A percentile compares a stretch with the other conserved stretches of the same genome.
Conservation (phyloP, 2,888 invertebrate species). For the Falcaria lacertinaria region DNA sequence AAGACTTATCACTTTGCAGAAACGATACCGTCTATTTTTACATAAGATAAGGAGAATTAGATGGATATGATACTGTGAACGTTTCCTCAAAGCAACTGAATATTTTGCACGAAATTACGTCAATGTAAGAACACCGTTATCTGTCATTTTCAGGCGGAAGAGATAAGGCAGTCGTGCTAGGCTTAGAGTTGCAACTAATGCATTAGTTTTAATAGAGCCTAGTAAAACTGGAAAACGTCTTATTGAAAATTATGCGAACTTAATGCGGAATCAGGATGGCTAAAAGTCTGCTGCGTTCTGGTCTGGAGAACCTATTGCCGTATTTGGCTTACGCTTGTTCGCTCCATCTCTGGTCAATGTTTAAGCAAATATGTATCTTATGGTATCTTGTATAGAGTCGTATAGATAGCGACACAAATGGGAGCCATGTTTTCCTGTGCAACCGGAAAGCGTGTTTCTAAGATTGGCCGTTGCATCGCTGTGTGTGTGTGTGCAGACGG, state of each 20-base stretch:
- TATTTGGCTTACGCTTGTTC: too few species aligned
- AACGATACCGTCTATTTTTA: slow-evolving; percentile 44
- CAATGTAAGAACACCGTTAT: slow-evolving; percentile 32
- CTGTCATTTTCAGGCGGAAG: slow-evolving; percentile 37
- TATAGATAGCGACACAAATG: slow-evolving; percentile 35
- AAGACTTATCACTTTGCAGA: slow-evolving; percentile 45
- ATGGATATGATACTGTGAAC: slow-evolving; percentile 48
- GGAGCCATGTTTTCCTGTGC: slow-evolving; percentile 59
- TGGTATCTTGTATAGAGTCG: slow-evolving; percentile 39
- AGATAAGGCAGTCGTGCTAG: slow-evolving; percentile 34
- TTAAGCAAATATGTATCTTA: too few species aligned
- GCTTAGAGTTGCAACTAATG: background rate
- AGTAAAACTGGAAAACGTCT: too few species aligned
- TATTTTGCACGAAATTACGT: slow-evolving; percentile 26
- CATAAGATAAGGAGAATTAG: slow-evolving; percentile 39
- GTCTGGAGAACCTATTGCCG: too few species aligned
- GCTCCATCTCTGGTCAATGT: too few species aligned
- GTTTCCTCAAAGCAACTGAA: slow-evolving; percentile 65
- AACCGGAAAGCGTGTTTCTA: slow-evolving; percentile 63
- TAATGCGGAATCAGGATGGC: too few species aligned
- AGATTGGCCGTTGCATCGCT: slow-evolving; percentile 37
- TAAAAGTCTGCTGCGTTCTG: too few species aligned
- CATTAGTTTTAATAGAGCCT: too few species aligned
- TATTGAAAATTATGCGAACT: too few species aligned
- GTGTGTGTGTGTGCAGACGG: slow-evolving; percentile 23